phyloP scores from a whole-genome alignment of 2,797 vertebrate genomes.

The Strix occidentalis region DNA sequence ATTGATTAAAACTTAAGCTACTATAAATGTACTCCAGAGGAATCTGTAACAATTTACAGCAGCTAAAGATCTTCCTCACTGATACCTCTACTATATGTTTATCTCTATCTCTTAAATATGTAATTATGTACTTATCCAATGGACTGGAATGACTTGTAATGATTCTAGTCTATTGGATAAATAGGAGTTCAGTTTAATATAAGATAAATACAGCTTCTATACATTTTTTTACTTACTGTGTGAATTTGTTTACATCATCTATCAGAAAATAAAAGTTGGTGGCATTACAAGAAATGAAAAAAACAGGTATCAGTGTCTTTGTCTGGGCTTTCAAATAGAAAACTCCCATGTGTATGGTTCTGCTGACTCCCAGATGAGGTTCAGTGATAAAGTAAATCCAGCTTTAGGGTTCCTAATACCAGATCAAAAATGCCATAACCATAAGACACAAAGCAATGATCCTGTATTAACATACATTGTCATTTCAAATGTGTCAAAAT shows the following conservation, averaged over 20 bases:
- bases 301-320: not conserved
- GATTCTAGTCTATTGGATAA: not conserved
- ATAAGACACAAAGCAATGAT: not conserved
- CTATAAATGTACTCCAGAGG: not conserved
- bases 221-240: not conserved
- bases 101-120: not conserved
- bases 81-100: not conserved
- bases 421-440: not conserved
- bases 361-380: not conserved
- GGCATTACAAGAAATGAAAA: not conserved
- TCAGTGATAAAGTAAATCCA: not conserved
- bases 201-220: not conserved
- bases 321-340: not conserved
- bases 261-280: not conserved
- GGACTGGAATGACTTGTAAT: not conserved
- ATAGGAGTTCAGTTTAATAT: not conserved
- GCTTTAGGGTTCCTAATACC: not conserved
- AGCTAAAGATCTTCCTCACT: not conserved
- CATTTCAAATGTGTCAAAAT: not conserved
- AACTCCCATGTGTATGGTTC: not conserved
- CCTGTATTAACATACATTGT: not conserved
- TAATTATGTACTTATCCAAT: conserved; percentile 22
- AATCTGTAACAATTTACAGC: conserved; percentile 12
- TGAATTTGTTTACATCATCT: not conserved
- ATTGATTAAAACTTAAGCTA: conserved; percentile 42